Percentiles rank a stretch among this genome's conserved stretches.
Evolutionary conservation across 2,888 invertebrate species (phyloP).

Genomic region (Galerucella pusilla): DNA sequence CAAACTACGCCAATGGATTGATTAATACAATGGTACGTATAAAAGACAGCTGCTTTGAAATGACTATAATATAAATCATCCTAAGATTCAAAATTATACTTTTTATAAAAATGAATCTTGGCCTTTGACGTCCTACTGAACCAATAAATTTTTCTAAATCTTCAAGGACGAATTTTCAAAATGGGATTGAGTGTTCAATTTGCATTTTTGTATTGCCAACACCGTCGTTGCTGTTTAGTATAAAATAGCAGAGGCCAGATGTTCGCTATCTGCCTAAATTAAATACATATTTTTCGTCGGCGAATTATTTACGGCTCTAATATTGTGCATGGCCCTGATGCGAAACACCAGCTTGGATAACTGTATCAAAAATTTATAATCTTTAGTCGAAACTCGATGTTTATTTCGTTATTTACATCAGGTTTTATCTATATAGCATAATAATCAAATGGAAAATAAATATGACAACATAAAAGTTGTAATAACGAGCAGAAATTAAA

Average conservation of each 20-base stretch:
- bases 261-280: conserved; percentile 43
- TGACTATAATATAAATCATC: conserved; percentile 28
- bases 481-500: no score
- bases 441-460: neutral
- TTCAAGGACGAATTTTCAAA: conserved; percentile 24
- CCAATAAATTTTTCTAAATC: conserved; percentile 18
- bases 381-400: conserved; percentile 1
- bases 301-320: conserved; percentile 44
- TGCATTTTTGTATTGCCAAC: conserved; percentile 35
- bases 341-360: conserved; percentile 15
- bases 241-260: conserved; percentile 42
- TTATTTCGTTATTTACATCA: conserved; percentile 9
- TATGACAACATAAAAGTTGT: neutral
- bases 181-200: conserved; percentile 32
- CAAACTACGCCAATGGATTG: neutral
- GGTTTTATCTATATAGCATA: neutral
- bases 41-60: conserved; percentile 30
- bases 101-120: conserved; percentile 32
- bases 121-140: conserved; percentile 20
- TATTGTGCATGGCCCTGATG: conserved; percentile 31
- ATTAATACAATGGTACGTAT: conserved; percentile 9
- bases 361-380: conserved; percentile 20
- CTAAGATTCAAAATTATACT: conserved; percentile 29
- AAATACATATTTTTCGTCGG: conserved; percentile 45
- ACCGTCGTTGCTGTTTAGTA: conserved; percentile 19